Base-by-base conservation (phyloP, 2,797 vertebrate species). In the Mycteria americana region DNA sequence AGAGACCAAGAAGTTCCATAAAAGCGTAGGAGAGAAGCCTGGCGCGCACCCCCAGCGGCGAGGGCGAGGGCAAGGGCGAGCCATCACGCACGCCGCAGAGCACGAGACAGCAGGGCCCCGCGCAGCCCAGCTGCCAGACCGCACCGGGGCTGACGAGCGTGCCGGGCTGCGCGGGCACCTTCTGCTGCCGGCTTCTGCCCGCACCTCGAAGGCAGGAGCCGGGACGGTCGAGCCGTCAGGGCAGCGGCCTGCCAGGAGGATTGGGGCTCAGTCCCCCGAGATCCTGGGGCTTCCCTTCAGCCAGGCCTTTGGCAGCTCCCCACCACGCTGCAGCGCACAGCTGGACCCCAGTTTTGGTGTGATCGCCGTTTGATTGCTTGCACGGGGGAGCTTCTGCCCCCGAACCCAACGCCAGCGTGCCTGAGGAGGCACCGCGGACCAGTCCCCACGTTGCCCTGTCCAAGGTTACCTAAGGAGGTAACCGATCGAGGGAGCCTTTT, bases 21-120 rank as follows among this genome's bases (percentile, higher is more conserved):
- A 27, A 9, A 54, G 13, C 4, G 2, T 1, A 7, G 33, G 33
- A 7, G 57, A 21, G 39, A 31, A 63, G 48, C 39, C 39, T 17
- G 39, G 48, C 5, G 5, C 0, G 48, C 13, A 6, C 22, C 13
- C 13, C 56, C 56, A 25, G 67, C 56, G 16, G 43, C 11, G 7
- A 35, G 64, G 5, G 43, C 11, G 7, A 35, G 64, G 5, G 54
- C 3, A 9, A 45, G 56, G 13, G 13, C 4, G 5, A 50, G 45
- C 45, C 3, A 11, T 7, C 76, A 2, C 0, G 9, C 39, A 2
- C 3, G 18, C 23, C 7, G 30, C 59, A 1, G 60, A 23, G 60
- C 62, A 0, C 6, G 37, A 6, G 43, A 5, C 27, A 11, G 0
- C 13, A 4, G 41, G 28, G 70, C 72, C 53, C 31, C 6, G 10